Evolutionary conservation across 2,113 vertebrate species (phyloP).

Genomic region (Pomatostomus ruficeps): DNA sequence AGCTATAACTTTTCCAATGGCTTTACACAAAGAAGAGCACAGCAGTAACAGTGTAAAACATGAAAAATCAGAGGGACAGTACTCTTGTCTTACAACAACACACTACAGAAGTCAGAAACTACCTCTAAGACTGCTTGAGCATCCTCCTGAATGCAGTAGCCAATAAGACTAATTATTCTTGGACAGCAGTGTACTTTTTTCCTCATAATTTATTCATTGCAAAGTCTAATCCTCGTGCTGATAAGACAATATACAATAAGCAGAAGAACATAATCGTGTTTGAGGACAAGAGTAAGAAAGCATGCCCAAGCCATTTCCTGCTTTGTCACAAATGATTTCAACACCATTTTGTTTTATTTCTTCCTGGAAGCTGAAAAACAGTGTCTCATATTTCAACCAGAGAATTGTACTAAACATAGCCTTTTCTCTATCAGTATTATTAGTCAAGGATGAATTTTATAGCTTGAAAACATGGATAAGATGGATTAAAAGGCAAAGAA

Average conservation of each 20-base stretch:
- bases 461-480: neutral
- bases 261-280: conserved; percentile 5
- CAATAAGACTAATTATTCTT: neutral
- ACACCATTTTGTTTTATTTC: neutral
- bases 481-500: conserved; percentile 21
- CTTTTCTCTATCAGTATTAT: conserved; percentile 8
- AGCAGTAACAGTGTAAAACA: neutral
- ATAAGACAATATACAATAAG: neutral
- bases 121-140: neutral
- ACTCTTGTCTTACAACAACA: neutral
- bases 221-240: neutral
- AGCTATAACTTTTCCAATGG: neutral
- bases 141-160: neutral
- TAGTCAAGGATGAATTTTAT: conserved; percentile 40
- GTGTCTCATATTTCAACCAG: neutral
- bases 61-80: neutral
- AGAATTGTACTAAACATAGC: neutral
- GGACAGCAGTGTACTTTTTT: neutral
- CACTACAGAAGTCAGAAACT: neutral
- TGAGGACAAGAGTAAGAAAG: conserved; percentile 17
- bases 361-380: neutral
- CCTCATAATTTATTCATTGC: conserved; percentile 32
- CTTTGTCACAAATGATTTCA: conserved; percentile 35
- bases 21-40: neutral
- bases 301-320: conserved; percentile 35